phyloP scores from a whole-genome alignment of 2,113 vertebrate genomes.

The Anguilla japonica region DNA sequence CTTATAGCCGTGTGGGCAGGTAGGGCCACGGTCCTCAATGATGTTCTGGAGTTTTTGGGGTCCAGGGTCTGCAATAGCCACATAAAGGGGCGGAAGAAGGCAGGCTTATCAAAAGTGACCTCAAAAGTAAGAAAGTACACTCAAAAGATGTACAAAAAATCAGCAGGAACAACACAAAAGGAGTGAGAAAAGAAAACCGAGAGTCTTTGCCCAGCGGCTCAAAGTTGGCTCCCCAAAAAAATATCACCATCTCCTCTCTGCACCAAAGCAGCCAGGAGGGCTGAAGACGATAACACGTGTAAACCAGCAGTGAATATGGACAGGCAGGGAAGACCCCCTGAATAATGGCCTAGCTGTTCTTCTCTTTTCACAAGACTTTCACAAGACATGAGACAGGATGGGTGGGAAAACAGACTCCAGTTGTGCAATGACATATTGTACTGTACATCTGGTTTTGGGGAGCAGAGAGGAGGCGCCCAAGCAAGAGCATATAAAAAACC shows the following conservation, averaged over 20 bases:
- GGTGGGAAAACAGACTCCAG: neutral
- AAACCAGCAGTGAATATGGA: neutral
- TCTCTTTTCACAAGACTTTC: neutral
- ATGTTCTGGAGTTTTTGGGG: conserved; percentile 76
- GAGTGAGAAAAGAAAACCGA: too few relatives aligned
- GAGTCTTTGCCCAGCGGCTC: neutral
- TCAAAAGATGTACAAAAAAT: neutral
- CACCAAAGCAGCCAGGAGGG: neutral
- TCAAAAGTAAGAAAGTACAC: neutral
- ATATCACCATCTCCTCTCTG: neutral
- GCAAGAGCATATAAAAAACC: neutral
- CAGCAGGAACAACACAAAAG: neutral
- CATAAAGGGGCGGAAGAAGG: neutral
- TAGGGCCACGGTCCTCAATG: conserved; percentile 78
- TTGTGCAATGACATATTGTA: neutral
- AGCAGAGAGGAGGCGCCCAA: neutral
- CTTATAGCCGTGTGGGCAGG: conserved; percentile 90
- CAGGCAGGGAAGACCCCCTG: neutral
- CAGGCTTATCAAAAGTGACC: neutral
- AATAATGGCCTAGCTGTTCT: neutral
- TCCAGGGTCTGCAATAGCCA: conserved; percentile 68
- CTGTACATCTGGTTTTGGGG: conserved; percentile 12
- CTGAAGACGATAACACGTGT: neutral
- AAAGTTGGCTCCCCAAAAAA: neutral
- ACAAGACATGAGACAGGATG: neutral